Evolutionary conservation across 53 echinoderm and acorn worm species (phyloP).

Genomic region (Patiria pectinifera): DNA sequence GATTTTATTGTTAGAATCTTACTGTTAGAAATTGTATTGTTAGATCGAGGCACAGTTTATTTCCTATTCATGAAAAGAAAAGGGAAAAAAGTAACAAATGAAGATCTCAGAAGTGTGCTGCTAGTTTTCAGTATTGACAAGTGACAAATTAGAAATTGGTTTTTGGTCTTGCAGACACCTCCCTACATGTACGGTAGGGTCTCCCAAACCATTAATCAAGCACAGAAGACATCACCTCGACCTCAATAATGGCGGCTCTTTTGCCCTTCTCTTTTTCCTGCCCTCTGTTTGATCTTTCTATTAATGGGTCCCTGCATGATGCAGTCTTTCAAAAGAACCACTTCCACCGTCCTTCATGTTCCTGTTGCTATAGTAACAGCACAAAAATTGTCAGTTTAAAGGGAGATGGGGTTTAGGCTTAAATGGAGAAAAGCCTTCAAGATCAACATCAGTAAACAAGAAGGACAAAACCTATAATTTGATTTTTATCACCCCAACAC

Average conservation of each 20-base stretch:
- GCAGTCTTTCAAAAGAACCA: not conserved
- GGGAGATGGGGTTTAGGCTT: too few relatives aligned
- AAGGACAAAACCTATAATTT: too few relatives aligned
- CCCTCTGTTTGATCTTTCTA: constrained; percentile 14
- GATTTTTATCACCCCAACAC: too few relatives aligned
- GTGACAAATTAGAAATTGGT: constrained; percentile 31
- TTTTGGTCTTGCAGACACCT: not conserved
- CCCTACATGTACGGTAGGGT: not conserved
- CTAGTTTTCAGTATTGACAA: constrained; percentile 28
- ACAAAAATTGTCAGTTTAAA: too few relatives aligned
- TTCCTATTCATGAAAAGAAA: not conserved
- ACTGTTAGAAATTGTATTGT: too few relatives aligned
- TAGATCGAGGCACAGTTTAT: not conserved
- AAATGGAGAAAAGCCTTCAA: too few relatives aligned
- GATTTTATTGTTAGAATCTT: too few relatives aligned
- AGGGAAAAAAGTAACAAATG: not conserved
- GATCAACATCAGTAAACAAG: too few relatives aligned
- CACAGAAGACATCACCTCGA: not conserved
- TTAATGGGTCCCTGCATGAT: not conserved
- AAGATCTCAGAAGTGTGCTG: not conserved
- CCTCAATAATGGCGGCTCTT: not conserved
- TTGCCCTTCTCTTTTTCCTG: too few relatives aligned
- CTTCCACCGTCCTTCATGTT: too few relatives aligned
- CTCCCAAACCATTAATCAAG: constrained; percentile 6
- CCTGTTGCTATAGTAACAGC: too few relatives aligned